Base-by-base conservation (phyloP, 2,888 invertebrate species). In the Suillia variegata region DNA sequence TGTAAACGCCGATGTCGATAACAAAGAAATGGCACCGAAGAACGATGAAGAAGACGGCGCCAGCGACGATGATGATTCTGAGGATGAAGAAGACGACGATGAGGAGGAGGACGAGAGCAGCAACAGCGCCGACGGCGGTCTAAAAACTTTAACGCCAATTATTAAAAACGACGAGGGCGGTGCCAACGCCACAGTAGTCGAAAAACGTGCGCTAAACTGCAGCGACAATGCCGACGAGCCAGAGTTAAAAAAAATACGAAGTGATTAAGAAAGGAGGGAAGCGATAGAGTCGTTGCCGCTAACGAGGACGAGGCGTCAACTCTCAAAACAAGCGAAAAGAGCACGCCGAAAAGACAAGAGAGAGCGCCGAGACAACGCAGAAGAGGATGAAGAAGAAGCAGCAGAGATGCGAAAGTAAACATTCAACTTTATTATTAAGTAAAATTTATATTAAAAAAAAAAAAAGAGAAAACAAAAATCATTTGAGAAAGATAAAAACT, bases 241-340 rank as follows among this genome's bases (percentile, higher is more conserved):
- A 42, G 81, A 80, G 65, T 63, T 73, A 17, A 82, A 82, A 69
- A 82, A 82, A 64, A 70, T 80, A 65, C 77, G 80, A 69, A 80
- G 73, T 72, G 81, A 81, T 72, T 81, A 76, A 77, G 70, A 60
- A 54, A 49, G 22, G 54, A 54, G 34, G 52, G 18, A 31, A 24
- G 31, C 15, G 42, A 26, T 22, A 20, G 33, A 20, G 51, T 2
- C 6, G 51, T 22, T 10, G 57, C 24, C 17, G 31, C n/a, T n/a
- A 18, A 12, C 22, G 26, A 34, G 31, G 34, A 50, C 13, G 8
- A 48, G 45, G n/a, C 24, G n/a, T 12, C 50, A n/a, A n/a, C n/a
- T n/a, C n/a, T n/a, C n/a, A 24, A 15, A 21, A 24, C n/a, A n/a
- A 26, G 15, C n/a, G 24, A 5, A 10, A 21, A 13, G 6, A n/a